Evolutionary conservation across 2,113 vertebrate genomes (phyloP).

Genomic region (Calypte anna): DNA sequence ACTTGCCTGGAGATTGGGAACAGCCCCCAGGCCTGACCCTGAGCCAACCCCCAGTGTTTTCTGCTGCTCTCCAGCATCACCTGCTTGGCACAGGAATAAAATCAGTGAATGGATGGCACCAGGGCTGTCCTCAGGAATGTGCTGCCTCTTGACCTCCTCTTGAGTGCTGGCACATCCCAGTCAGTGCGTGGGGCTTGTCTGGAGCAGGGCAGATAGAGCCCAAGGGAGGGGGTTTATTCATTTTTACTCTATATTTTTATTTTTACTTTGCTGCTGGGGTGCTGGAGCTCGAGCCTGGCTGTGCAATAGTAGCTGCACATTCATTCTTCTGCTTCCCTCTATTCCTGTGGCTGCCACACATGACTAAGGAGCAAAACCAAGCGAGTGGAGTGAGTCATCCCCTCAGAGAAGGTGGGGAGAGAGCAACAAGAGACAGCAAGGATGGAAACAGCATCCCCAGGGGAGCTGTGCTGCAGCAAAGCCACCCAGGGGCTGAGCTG

Average conservation of each 20-base stretch:
- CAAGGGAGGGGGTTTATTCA: background rate
- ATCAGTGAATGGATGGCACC: background rate
- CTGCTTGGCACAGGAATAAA: background rate
- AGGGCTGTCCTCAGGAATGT: background rate
- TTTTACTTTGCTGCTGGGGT: background rate
- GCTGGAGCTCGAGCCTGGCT: background rate
- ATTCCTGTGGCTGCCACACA: conserved; percentile 14
- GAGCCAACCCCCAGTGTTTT: background rate
- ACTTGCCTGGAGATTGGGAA: background rate
- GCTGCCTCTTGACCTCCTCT: conserved; percentile 14
- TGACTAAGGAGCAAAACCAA: conserved; percentile 47
- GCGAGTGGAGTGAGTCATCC: conserved; percentile 56
- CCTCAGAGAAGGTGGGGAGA: conserved; percentile 14
- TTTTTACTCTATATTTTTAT: background rate
- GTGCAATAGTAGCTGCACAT: background rate
- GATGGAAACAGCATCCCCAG: background rate
- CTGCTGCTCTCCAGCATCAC: background rate
- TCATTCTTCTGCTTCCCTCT: background rate
- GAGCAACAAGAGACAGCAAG: background rate
- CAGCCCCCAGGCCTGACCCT: background rate
- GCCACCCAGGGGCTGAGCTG: background rate
- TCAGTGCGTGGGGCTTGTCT: background rate
- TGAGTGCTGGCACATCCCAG: background rate
- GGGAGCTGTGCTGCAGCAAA: background rate
- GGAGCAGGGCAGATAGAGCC: background rate